Conservation (phyloP, 2,888 invertebrate genomes). For the Hylaea fasciaria region DNA sequence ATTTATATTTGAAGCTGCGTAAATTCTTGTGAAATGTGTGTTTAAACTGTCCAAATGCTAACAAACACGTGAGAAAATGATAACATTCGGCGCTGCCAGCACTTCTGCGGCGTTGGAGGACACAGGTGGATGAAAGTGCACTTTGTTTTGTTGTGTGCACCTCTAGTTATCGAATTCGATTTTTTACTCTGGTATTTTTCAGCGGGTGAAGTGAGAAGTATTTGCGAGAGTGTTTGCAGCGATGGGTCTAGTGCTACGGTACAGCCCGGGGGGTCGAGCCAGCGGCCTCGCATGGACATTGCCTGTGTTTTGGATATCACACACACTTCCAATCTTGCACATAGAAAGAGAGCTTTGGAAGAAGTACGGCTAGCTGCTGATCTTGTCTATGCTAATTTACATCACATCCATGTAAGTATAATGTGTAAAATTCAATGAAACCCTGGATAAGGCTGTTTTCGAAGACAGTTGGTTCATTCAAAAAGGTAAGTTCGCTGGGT, state of each 20-base stretch:
- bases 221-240: conserved; percentile 82
- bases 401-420: conserved; percentile 90
- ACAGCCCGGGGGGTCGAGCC: conserved; percentile 70
- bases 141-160: conserved; percentile 54
- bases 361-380: conserved; percentile 93
- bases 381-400: conserved; percentile 91
- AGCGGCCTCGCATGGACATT: conserved; percentile 92
- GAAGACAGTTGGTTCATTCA: too few relatives aligned
- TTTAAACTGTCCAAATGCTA: conserved; percentile 72
- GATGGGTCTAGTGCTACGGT: conserved; percentile 83
- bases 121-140: conserved; percentile 64
- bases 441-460: too few relatives aligned
- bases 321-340: conserved; percentile 88
- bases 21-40: conserved; percentile 61
- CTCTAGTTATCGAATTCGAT: conserved; percentile 47
- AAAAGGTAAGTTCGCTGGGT: too few relatives aligned
- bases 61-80: conserved; percentile 74
- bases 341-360: conserved; percentile 92
- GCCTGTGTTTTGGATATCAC: conserved; percentile 94
- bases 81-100: conserved; percentile 77
- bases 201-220: conserved; percentile 80
- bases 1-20: conserved; percentile 61
- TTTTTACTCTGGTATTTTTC: conserved; percentile 47
- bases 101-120: conserved; percentile 74
- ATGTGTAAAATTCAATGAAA: background rate